Percentiles rank a stretch among this genome's conserved stretches.
phyloP scores from a whole-genome alignment of 1,140 invertebrate genomes.

The Anagrus nilaparvatae region DNA sequence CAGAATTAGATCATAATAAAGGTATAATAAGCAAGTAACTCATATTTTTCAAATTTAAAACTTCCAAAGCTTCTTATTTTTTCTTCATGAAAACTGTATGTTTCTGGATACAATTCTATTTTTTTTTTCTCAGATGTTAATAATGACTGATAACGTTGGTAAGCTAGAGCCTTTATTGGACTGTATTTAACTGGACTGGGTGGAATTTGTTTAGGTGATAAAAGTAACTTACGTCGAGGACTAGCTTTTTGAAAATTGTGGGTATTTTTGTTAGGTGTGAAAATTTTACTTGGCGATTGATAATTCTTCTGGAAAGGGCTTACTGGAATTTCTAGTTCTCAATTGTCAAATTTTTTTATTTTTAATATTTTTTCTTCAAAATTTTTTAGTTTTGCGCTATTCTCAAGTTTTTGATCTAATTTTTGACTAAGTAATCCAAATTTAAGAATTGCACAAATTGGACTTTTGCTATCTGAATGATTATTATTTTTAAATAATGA shows the following conservation, averaged over 20 bases:
- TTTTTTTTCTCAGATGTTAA: conserved; percentile 39
- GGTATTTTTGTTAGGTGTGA: conserved; percentile 49
- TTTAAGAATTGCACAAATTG: too few species aligned
- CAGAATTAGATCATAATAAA: conserved; percentile 34
- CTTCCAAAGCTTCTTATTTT: conserved; percentile 58
- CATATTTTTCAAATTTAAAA: conserved; percentile 55
- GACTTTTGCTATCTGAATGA: too few species aligned
- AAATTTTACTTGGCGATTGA: conserved; percentile 45
- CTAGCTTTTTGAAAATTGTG: conserved; percentile 27
- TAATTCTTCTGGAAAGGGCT: conserved; percentile 47
- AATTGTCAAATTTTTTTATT: conserved; percentile 3
- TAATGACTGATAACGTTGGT: conserved; percentile 51
- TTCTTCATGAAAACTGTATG: conserved; percentile 65
- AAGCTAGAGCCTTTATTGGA: conserved; percentile 51
- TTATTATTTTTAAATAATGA: too few species aligned
- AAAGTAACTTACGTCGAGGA: conserved; percentile 28
- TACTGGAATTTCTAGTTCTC: conserved; percentile 25
- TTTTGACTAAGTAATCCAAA: too few species aligned
- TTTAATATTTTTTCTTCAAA: conserved; percentile 39
- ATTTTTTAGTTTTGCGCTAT: too few species aligned
- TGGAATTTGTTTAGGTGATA: conserved; percentile 33
- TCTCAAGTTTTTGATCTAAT: too few species aligned
- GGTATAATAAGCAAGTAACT: conserved; percentile 57
- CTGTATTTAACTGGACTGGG: conserved; percentile 38
- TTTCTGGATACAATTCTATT: conserved; percentile 64